Conservation (phyloP, 2,888 invertebrate species). For the Deilephila porcellus region DNA sequence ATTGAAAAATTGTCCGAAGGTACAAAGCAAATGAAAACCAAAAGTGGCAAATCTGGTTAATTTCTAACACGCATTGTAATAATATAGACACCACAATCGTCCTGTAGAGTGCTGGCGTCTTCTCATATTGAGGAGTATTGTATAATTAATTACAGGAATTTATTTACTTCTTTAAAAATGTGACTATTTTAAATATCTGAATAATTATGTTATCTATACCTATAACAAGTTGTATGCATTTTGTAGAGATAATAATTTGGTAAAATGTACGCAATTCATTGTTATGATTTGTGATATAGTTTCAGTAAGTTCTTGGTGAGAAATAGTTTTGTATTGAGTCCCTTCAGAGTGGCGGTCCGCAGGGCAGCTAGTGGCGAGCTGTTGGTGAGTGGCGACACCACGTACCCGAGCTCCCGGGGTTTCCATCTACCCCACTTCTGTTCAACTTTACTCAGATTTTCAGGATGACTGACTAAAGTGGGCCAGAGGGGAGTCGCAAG, state of each 20-base stretch:
- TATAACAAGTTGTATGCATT: neutral
- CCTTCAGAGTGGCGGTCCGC: conserved; percentile 26
- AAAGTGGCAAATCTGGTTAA: neutral
- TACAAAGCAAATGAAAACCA: neutral
- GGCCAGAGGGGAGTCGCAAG: conserved; percentile 27
- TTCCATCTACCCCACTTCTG: conserved; percentile 8
- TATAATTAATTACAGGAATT: neutral
- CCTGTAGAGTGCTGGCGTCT: neutral
- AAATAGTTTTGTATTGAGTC: neutral
- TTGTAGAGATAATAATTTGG: neutral
- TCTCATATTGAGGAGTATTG: conserved; percentile 12
- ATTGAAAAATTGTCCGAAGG: neutral
- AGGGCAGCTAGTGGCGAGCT: conserved; percentile 40
- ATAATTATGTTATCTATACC: neutral
- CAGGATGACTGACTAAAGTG: neutral
- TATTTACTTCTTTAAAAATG: neutral
- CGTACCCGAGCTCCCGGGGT: conserved; percentile 35
- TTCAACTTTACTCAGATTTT: conserved; percentile 2
- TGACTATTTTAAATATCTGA: neutral
- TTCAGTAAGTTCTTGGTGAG: neutral
- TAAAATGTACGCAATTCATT: neutral
- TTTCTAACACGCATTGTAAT: no score
- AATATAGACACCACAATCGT: neutral
- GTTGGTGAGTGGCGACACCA: conserved; percentile 41
- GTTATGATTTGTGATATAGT: neutral